Evolutionary conservation across 2,888 invertebrate species (phyloP).

Genomic region (Altica lythri): DNA sequence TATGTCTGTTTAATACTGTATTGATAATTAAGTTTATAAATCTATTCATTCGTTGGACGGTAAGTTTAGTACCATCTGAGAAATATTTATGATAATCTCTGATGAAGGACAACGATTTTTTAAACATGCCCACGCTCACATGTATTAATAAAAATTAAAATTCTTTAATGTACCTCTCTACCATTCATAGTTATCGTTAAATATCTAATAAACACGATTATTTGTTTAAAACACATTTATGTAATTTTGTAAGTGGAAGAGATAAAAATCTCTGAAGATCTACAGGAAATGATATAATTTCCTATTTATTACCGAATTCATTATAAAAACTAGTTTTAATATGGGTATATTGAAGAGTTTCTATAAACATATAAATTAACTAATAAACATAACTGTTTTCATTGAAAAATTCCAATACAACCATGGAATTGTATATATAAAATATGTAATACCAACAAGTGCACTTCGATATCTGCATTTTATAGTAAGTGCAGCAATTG

Average conservation of each 20-base stretch:
- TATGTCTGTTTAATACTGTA: too few relatives aligned
- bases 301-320: slow-evolving; percentile 25
- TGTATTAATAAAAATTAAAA: slow-evolving; percentile 1
- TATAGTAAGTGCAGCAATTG: slow-evolving; percentile 27
- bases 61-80: too few relatives aligned
- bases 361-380: neutral
- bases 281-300: slow-evolving; percentile 15
- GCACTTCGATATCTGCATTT: too few relatives aligned
- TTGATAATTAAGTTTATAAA: too few relatives aligned
- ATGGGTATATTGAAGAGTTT: slow-evolving; percentile 8
- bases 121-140: slow-evolving; percentile 5
- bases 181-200: neutral
- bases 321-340: slow-evolving; percentile 33
- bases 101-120: slow-evolving; percentile 6
- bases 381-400: slow-evolving; percentile 20
- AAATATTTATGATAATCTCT: slow-evolving; percentile 1
- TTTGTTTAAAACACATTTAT: too few relatives aligned
- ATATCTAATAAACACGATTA: too few relatives aligned
- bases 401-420: slow-evolving; percentile 4
- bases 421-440: too few relatives aligned
- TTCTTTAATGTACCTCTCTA: neutral
- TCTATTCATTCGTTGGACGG: too few relatives aligned
- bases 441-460: too few relatives aligned
- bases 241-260: too few relatives aligned
- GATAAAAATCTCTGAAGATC: slow-evolving; percentile 27